A percentile compares a stretch with the other conserved stretches of the same genome.
Evolutionary conservation across 2,888 invertebrate genomes (phyloP).

Genomic region (Athetis lepigone): DNA sequence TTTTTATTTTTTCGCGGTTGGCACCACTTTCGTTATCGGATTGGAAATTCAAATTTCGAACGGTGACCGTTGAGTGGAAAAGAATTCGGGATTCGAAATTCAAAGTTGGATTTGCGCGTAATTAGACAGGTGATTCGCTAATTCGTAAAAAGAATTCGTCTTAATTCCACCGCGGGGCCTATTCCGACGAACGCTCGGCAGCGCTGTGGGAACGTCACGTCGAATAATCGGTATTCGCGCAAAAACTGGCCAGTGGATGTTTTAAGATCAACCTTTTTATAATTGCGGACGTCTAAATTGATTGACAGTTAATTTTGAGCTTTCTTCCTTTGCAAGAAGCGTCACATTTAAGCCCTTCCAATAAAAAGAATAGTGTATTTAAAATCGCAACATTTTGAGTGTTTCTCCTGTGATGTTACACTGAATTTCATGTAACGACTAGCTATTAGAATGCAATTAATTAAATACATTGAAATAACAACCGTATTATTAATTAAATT

Average conservation of each 20-base stretch:
- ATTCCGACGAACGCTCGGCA: slow-evolving; percentile 72
- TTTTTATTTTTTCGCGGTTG: slow-evolving; percentile 66
- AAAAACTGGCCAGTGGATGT: slow-evolving; percentile 79
- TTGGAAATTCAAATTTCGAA: slow-evolving; percentile 59
- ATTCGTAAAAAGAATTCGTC: slow-evolving; percentile 87
- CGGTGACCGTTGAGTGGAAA: slow-evolving; percentile 51
- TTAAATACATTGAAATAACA: background rate
- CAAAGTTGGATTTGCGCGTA: slow-evolving; percentile 78
- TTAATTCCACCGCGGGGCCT: slow-evolving; percentile 77
- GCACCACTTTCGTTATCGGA: slow-evolving; percentile 54
- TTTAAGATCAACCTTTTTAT: slow-evolving; percentile 76
- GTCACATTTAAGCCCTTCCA: slow-evolving; percentile 46
- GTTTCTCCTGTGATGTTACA: slow-evolving; percentile 28
- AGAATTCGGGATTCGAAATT: slow-evolving; percentile 72
- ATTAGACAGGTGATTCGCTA: slow-evolving; percentile 90
- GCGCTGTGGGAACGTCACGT: slow-evolving; percentile 89
- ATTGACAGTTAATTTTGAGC: slow-evolving; percentile 68
- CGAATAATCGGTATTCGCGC: slow-evolving; percentile 84
- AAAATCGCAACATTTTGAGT: slow-evolving; percentile 25
- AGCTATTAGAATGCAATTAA: slow-evolving; percentile 1
- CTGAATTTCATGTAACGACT: slow-evolving; percentile 9
- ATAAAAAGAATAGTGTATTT: slow-evolving; percentile 30
- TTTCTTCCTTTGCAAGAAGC: slow-evolving; percentile 54
- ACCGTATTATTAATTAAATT: slow-evolving; percentile 17
- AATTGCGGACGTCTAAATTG: slow-evolving; percentile 66